Evolutionary conservation across 2,797 vertebrate species (phyloP).

Genomic region (Huso huso): DNA sequence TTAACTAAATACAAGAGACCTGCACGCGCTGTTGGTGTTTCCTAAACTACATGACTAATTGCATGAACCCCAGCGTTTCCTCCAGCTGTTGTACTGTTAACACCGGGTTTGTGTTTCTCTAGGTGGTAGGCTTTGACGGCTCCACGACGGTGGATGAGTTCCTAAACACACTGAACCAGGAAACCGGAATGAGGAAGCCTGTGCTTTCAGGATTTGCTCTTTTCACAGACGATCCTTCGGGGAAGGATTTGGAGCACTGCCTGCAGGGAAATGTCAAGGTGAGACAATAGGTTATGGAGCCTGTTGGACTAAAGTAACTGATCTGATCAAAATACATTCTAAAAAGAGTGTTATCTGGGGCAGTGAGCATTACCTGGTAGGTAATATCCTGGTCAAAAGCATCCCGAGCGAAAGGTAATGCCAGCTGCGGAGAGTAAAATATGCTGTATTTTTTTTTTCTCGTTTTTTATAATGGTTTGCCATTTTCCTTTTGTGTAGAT

Average conservation of each 20-base stretch:
- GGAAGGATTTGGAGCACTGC: constrained; percentile 82
- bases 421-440: no score
- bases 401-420: background rate
- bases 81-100: no score
- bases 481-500: constrained; percentile 54
- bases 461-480: background rate
- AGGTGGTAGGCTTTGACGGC: constrained; percentile 96
- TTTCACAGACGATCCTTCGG: constrained; percentile 91
- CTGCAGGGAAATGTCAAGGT: constrained; percentile 85
- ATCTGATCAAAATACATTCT: no score
- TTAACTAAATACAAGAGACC: no score
- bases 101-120: background rate
- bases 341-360: no score
- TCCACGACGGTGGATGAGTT: constrained; percentile 93
- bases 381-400: no score
- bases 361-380: no score
- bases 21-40: no score
- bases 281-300: background rate
- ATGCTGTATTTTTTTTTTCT: no score
- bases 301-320: no score
- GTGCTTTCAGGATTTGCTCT: constrained; percentile 79
- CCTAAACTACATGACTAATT: no score
- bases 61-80: no score
- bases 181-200: constrained; percentile 75
- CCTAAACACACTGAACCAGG: constrained; percentile 79